Percentiles rank a stretch among this genome's conserved stretches.
phyloP scores from a whole-genome alignment of 2,113 vertebrate genomes.

The Hemichromis elongatus region DNA sequence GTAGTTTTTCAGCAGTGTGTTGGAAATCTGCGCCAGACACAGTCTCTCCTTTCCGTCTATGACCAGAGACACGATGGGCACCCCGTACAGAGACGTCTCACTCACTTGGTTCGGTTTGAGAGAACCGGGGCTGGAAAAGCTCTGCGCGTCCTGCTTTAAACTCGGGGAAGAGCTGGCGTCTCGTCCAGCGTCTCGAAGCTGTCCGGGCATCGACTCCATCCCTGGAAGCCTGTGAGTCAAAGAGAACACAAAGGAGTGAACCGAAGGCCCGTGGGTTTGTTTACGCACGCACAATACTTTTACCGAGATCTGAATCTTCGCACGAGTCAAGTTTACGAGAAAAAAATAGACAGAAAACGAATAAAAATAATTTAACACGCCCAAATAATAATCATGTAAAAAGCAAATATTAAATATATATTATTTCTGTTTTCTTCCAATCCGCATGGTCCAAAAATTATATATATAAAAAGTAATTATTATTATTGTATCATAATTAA shows the following conservation, averaged over 20 bases:
- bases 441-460: neutral
- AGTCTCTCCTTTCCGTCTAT: slow-evolving; percentile 91
- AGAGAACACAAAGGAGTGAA: neutral
- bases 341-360: neutral
- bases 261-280: neutral
- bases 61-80: slow-evolving; percentile 90
- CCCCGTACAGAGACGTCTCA: slow-evolving; percentile 90
- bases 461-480: neutral
- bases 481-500: neutral
- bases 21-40: slow-evolving; percentile 91
- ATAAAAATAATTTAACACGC: neutral
- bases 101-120: slow-evolving; percentile 95
- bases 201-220: slow-evolving; percentile 91
- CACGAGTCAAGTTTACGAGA: neutral
- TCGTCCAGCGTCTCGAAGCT: slow-evolving; percentile 82
- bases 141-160: slow-evolving; percentile 84
- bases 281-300: neutral
- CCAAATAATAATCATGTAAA: neutral
- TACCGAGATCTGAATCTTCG: neutral
- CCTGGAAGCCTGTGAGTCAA: slow-evolving; percentile 67
- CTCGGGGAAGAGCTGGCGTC: slow-evolving; percentile 85
- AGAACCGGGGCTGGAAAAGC: slow-evolving; percentile 79
- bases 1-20: slow-evolving; percentile 88
- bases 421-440: neutral
- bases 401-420: neutral